Conservation (phyloP, 2,888 invertebrate genomes). For the Serrognathus titanus region DNA sequence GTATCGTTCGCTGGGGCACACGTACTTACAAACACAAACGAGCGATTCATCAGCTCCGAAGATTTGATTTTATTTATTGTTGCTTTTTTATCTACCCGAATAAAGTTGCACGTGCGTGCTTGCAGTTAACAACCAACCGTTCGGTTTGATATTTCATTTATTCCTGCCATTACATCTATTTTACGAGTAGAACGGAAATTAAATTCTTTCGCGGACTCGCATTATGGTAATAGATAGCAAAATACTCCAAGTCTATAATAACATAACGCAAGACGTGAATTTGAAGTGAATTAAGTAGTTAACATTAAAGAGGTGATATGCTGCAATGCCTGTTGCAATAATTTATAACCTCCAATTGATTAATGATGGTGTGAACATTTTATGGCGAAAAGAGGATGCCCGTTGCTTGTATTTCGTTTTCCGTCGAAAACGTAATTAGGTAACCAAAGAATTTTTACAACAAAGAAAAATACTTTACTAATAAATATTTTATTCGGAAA, state of each 20-base stretch:
- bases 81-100: no score
- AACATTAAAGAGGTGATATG: not conserved
- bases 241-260: not conserved
- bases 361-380: slow-evolving; percentile 12
- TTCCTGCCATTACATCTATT: not conserved
- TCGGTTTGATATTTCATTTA: not conserved
- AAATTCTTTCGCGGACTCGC: slow-evolving; percentile 7
- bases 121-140: no score
- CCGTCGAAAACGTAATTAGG: no score
- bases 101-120: no score
- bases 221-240: slow-evolving; percentile 16
- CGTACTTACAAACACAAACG: not conserved
- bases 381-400: slow-evolving; percentile 7
- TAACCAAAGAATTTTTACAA: no score
- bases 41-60: no score
- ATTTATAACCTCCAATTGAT: not conserved
- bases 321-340: not conserved
- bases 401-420: no score
- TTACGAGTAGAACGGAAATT: slow-evolving; percentile 20
- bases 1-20: not conserved
- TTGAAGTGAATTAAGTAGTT: not conserved
- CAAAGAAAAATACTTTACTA: no score
- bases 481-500: no score
- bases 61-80: no score
- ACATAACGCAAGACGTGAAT: not conserved